Evolutionary conservation across 1,140 invertebrate genomes (phyloP).

Genomic region (Matsumurasca onukii): DNA sequence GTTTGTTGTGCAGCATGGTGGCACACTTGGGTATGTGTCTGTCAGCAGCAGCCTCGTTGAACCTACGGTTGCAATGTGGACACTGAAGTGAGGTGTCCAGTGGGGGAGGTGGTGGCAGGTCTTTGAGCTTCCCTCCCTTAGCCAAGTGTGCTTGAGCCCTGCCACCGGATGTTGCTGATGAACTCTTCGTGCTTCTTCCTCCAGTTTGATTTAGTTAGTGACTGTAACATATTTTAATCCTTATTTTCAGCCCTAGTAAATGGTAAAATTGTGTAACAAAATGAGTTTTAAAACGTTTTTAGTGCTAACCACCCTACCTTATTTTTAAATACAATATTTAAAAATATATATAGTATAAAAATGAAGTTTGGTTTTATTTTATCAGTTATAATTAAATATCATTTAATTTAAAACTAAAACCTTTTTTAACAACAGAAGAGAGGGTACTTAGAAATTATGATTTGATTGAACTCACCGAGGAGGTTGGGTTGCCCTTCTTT

Average conservation of each 20-base stretch:
- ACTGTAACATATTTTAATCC: no score
- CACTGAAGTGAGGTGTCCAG: conserved; percentile 86
- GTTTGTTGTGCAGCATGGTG: conserved; percentile 79
- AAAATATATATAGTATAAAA: no score
- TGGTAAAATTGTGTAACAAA: no score
- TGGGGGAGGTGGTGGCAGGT: conserved; percentile 87
- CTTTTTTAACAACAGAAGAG: no score
- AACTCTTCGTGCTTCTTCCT: conserved; percentile 91
- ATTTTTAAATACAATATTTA: no score
- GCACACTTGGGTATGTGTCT: conserved; percentile 93
- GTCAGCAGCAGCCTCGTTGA: conserved; percentile 83
- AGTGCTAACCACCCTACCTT: no score
- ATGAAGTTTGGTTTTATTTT: neutral
- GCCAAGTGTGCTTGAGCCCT: conserved; percentile 81
- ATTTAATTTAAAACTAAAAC: neutral
- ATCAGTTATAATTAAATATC: neutral
- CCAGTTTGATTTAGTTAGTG: conserved; percentile 75
- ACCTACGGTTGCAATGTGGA: conserved; percentile 85
- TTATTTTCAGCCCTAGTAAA: no score
- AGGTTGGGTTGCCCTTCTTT: conserved; percentile 40
- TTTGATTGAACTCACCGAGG: conserved; percentile 43
- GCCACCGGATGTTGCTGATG: conserved; percentile 84
- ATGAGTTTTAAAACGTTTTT: no score
- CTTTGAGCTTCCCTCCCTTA: conserved; percentile 80
- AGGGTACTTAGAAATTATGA: neutral